Conservation (phyloP, 35 echinoderm and acorn worm genomes). For the Amphiura filiformis region DNA sequence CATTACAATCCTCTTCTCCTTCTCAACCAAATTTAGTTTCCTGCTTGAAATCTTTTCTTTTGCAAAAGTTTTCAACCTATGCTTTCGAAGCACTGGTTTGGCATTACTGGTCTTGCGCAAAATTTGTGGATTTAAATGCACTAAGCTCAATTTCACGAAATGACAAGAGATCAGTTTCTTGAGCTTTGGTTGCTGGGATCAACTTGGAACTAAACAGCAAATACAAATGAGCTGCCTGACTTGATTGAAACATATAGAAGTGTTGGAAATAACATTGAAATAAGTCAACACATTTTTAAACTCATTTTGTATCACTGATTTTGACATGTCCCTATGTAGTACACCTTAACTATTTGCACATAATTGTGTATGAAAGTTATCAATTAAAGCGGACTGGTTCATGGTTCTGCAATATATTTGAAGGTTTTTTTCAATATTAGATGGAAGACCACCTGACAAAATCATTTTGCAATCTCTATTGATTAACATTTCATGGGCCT, state of each 20-base stretch:
- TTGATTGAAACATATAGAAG: no score
- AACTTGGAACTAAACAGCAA: no score
- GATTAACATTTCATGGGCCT: slow-evolving; percentile 17
- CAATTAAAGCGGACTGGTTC: neutral
- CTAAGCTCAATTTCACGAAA: slow-evolving; percentile 37
- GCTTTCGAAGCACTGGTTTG: slow-evolving; percentile 26
- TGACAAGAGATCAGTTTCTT: slow-evolving; percentile 37
- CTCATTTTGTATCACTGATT: no score
- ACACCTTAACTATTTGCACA: no score
- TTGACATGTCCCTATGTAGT: no score
- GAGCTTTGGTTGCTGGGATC: slow-evolving; percentile 7
- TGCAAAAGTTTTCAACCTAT: slow-evolving; percentile 59
- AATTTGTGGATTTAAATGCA: slow-evolving; percentile 16
- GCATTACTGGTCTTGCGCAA: slow-evolving; percentile 22
- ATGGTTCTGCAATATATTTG: slow-evolving; percentile 1
- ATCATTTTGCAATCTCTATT: slow-evolving; percentile 27
- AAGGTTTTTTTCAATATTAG: slow-evolving; percentile 17
- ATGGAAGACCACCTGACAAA: neutral
- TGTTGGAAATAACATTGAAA: no score
- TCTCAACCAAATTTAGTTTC: slow-evolving; percentile 48
- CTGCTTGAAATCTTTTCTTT: slow-evolving; percentile 23
- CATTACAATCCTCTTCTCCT: slow-evolving; percentile 63
- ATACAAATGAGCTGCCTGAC: no score
- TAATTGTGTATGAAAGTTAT: slow-evolving; percentile 3
- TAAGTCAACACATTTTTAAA: no score